Base-by-base conservation (phyloP, 2,113 vertebrate genomes). In the Malurus elegans region DNA sequence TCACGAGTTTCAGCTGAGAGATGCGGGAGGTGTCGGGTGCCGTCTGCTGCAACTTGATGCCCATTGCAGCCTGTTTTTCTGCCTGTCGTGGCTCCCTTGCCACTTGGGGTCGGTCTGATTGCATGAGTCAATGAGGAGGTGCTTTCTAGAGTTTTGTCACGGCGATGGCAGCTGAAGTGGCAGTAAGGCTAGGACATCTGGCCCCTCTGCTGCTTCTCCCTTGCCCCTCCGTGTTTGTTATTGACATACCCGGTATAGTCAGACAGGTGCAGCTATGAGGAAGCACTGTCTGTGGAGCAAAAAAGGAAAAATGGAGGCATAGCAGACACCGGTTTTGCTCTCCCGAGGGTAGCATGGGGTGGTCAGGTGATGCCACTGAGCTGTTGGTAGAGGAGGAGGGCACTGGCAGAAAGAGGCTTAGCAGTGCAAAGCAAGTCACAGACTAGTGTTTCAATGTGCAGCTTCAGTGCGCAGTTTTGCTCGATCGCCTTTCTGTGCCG, bases 181-280 rank as follows among this genome's bases (percentile, higher is more conserved):
- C 45, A 36, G 31, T 24, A 51, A 20, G 4, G 24, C 20, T 38
- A 4, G 53, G 76, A 69, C 28, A 28, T 18, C 36, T 42, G 36
- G 31, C 29, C 51, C 23, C 9, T 50, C 56, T 71, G 58, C 23
- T 54, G 69, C 51, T 61, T 26, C 40, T 84, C 19, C 34, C 31
- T 50, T 51, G 15, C 8, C 10, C 8, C 8, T 38, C 26, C 3
- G 0, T 15, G 26, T 28, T 36, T 62, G 56, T 0, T 2, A 13
- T 20, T 53, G 7, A 10, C 54, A 16, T 58, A 40, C 58, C 38
- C 45, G 67, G 17, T 56, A 5, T 18, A 2, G 6, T 28, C 31
- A 6, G 72, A 76, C 47, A 31, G 47, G 29, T 72, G 64, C 72
- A 42, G 38, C 32, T n/a, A 4, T 1, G 0, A 64, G 32, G 31